Base-by-base conservation (phyloP, 2,888 invertebrate species). In the Ariolimax columbianus region DNA sequence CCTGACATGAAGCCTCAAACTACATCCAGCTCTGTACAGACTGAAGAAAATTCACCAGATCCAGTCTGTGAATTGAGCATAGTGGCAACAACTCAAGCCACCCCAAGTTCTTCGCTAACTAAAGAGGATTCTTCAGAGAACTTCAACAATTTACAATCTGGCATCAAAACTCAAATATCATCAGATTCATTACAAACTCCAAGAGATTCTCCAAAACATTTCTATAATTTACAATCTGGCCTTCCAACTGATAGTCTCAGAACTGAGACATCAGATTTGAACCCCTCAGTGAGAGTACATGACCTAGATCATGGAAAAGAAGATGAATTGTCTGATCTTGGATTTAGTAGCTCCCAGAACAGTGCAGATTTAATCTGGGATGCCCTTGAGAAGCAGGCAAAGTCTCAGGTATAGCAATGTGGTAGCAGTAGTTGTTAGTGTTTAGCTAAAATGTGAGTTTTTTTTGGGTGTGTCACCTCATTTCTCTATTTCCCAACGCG, bases 301-400 rank as follows among this genome's bases (percentile, higher is more conserved):
- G 55, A 55, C 55, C 9, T 55, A 55, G 36, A 43, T 38, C 59
- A 47, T 75, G 73, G 23, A 26, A 47, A 77, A n/a, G 85, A 85
- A 36, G 81, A 83, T 36, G 55, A 72, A 14, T 47, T 82, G 23
- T 87, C 85, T n/a, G 86, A 79, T 66, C 75, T 51, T 23, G 83
- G 82, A 7, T 75, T 63, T 17, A 70, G 77, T 4, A 80, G 81
- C 73, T 83, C 83, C 72, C 68, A 68, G 19, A 36, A 75, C 36
- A 86, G 86, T 55, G 33, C 68, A 30, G 87, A 83, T 63, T 68
- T 78, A 4, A 79, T 85, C 7, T 87, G 82, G 85, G 85, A 85
- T 68, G 73, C 55, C 38, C 51, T 87, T 43, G 87, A 83, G 63
- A 63, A 66, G 33, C 85, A 85, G 59, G 72, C 84, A 59, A 85